These are phyloP conservation scores for Sparidentex hasta DNA, from an alignment of 2,797 vertebrate species.

Conservation along the genomic window DNA sequence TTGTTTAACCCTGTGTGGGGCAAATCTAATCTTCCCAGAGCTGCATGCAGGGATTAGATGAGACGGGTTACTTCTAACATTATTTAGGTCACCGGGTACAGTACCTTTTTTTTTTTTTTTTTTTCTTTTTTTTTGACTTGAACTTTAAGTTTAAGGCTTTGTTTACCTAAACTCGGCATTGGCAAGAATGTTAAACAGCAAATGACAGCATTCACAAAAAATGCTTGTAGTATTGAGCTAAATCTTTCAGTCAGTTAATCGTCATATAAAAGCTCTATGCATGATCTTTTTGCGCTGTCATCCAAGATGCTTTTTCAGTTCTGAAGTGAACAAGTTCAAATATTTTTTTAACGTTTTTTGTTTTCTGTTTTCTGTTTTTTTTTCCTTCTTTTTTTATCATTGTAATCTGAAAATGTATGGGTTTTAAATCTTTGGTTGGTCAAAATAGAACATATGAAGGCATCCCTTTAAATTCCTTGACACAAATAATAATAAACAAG, in stretches of 20 bases:
- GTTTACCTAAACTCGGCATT: neutral
- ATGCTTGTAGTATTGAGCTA: neutral
- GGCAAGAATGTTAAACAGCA: neutral
- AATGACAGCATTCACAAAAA: neutral
- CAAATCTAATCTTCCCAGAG: neutral
- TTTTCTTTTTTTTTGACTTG: neutral
- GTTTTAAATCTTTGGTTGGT: neutral
- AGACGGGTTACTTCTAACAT: neutral
- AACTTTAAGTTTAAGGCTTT: too few species aligned
- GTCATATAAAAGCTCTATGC: neutral
- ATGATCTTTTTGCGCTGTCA: neutral
- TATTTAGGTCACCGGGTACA: neutral
- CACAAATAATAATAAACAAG: neutral
- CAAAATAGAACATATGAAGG: neutral
- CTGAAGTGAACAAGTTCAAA: too few species aligned
- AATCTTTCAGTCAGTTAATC: neutral
- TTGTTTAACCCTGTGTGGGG: constrained; percentile 1
- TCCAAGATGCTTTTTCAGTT: too few species aligned
- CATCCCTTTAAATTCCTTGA: too few species aligned
- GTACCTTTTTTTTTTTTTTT: neutral
- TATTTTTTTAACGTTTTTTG: too few species aligned
- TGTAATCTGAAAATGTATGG: too few species aligned
- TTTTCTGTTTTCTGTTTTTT: too few species aligned
- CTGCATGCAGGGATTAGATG: neutral
- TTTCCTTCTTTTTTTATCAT: too few species aligned